These are phyloP conservation scores for Thalpophila matura DNA, from an alignment of 2,888 invertebrate genomes.

Conservation along the genomic window DNA sequence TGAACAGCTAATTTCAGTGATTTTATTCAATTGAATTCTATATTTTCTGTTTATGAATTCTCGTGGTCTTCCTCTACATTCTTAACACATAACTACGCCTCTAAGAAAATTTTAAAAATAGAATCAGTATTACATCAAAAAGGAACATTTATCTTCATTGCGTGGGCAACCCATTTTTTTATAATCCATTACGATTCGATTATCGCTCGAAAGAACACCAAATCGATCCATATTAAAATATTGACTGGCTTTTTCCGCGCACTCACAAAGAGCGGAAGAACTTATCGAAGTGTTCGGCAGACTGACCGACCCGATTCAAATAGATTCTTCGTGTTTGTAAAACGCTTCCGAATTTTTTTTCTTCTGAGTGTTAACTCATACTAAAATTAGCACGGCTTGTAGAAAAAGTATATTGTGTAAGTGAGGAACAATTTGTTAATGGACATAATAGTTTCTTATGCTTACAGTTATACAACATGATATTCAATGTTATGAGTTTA, in stretches of 20 bases:
- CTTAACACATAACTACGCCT: too few relatives aligned
- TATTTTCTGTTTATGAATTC: not conserved
- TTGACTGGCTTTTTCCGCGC: conserved; percentile 30
- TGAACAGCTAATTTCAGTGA: too few relatives aligned
- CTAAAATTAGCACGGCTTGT: conserved; percentile 40
- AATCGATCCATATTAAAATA: conserved; percentile 49
- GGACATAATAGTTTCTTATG: conserved; percentile 22
- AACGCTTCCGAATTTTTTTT: conserved; percentile 53
- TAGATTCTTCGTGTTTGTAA: conserved; percentile 37
- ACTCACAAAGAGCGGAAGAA: conserved; percentile 31
- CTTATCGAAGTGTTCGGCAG: conserved; percentile 9
- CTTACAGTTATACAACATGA: not conserved
- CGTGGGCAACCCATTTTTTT: conserved; percentile 19
- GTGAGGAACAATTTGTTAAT: conserved; percentile 23
- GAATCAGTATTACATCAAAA: conserved; percentile 1
- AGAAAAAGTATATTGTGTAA: conserved; percentile 33
- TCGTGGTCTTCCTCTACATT: not conserved
- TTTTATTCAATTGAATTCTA: not conserved
- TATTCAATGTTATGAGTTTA: conserved; percentile 17
- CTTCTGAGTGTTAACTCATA: conserved; percentile 32
- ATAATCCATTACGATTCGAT: conserved; percentile 27
- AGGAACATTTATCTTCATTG: conserved; percentile 19
- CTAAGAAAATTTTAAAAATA: not conserved
- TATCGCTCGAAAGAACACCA: conserved; percentile 37
- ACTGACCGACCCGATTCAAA: conserved; percentile 19